Conservation (phyloP, 2,113 vertebrate genomes). For the Macrotis lagotis region DNA sequence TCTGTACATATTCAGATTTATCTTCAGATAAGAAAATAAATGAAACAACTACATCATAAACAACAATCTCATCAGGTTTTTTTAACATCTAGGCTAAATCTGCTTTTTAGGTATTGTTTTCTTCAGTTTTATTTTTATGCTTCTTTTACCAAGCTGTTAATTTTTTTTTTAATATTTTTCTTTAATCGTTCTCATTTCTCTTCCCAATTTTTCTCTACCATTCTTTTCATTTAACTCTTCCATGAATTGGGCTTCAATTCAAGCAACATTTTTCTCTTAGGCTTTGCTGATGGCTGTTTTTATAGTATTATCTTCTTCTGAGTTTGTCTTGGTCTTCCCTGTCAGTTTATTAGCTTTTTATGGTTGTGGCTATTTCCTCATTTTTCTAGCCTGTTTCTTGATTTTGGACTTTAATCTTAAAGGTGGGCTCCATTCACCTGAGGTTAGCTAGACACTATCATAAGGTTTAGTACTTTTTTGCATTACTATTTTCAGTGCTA, state of each 20-base stretch:
- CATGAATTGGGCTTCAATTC: neutral
- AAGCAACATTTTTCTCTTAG: neutral
- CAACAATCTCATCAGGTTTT: too few relatives aligned
- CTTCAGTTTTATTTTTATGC: too few relatives aligned
- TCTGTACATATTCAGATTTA: neutral
- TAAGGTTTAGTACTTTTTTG: neutral
- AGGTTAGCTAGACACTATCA: neutral
- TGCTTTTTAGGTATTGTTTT: too few relatives aligned
- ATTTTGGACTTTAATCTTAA: neutral
- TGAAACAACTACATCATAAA: too few relatives aligned
- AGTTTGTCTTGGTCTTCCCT: neutral
- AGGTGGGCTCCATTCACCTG: neutral
- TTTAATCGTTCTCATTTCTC: neutral
- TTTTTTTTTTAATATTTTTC: neutral
- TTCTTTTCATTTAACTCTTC: neutral
- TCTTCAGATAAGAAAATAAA: too few relatives aligned
- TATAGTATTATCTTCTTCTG: neutral
- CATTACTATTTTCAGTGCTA: neutral
- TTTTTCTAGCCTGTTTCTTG: neutral
- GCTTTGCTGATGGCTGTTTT: neutral
- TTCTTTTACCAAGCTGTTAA: neutral
- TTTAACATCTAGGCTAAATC: too few relatives aligned
- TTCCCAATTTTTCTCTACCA: neutral
- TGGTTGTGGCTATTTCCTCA: neutral
- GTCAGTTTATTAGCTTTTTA: neutral